phyloP scores from a whole-genome alignment of 2,888 invertebrate genomes.

The Cataglyphis cursor region DNA sequence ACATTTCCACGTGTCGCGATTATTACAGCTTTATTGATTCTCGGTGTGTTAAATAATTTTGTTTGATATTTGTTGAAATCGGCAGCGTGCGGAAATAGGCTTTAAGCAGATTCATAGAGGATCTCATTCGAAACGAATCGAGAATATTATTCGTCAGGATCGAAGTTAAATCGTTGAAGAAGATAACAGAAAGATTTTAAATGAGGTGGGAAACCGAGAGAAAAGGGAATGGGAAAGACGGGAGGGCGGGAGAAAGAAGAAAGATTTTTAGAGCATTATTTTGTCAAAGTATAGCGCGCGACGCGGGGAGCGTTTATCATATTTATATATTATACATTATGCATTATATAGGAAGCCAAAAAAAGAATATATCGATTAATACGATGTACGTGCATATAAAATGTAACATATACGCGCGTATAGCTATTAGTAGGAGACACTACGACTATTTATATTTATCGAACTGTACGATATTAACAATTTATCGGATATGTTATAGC shows the following conservation, averaged over 20 bases:
- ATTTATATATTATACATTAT: conserved; percentile 54
- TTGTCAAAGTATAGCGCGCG: conserved; percentile 44
- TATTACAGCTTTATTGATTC: conserved; percentile 21
- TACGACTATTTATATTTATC: conserved; percentile 59
- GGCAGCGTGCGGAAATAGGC: not conserved
- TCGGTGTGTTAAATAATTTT: conserved; percentile 24
- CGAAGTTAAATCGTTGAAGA: conserved; percentile 32
- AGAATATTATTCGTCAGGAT: not conserved
- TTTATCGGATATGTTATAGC: conserved; percentile 75
- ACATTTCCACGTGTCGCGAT: conserved; percentile 23
- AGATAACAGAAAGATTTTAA: conserved; percentile 11
- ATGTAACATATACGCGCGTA: conserved; percentile 51
- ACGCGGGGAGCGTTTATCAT: conserved; percentile 49
- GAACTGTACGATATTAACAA: conserved; percentile 64
- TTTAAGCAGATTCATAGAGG: conserved; percentile 33
- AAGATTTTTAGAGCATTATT: conserved; percentile 56
- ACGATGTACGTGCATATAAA: conserved; percentile 55
- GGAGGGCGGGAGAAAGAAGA: conserved; percentile 18
- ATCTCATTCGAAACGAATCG: conserved; percentile 45
- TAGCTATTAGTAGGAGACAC: conserved; percentile 54
- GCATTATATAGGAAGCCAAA: conserved; percentile 25
- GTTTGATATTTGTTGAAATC: conserved; percentile 37
- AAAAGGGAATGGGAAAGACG: not conserved
- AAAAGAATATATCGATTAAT: conserved; percentile 54
- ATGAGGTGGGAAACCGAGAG: conserved; percentile 7